These are phyloP conservation scores for Pocillopora grandis DNA, from an alignment of 92 coral and sea anemone genomes.

Conservation along the genomic window DNA sequence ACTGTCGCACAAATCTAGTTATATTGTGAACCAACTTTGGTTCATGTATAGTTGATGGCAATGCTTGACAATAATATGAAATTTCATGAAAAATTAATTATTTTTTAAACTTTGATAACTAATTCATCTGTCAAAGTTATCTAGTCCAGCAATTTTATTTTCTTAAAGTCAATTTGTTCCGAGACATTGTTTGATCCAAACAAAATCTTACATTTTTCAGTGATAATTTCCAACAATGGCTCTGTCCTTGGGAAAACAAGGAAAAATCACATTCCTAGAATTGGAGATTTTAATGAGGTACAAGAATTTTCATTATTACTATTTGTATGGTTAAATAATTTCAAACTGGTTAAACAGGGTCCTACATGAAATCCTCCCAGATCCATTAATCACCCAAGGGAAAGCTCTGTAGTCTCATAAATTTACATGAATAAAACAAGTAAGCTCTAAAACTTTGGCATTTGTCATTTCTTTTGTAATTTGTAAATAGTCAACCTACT, in stretches of 20 bases:
- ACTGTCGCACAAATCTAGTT: too few species aligned
- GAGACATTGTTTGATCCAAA: neutral
- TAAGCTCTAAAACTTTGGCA: neutral
- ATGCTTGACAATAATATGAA: too few species aligned
- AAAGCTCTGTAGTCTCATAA: too few species aligned
- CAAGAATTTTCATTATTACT: neutral
- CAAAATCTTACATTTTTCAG: constrained; percentile 43
- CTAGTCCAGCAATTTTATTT: too few species aligned
- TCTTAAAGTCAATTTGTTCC: neutral
- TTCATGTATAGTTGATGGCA: too few species aligned
- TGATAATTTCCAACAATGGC: constrained; percentile 94
- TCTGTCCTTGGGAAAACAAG: constrained; percentile 94
- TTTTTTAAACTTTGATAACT: too few species aligned
- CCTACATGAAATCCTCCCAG: too few species aligned
- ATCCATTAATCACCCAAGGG: too few species aligned
- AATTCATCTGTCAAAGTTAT: too few species aligned
- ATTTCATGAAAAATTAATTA: too few species aligned
- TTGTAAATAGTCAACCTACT: constrained; percentile 82
- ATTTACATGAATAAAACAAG: too few species aligned
- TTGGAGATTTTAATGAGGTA: constrained; percentile 99
- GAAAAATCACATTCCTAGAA: constrained; percentile 97
- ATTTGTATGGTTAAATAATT: neutral
- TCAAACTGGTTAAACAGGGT: neutral
- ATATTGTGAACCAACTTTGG: too few species aligned
- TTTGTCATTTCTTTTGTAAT: neutral